These are phyloP conservation scores for Polyommatus icarus DNA, from an alignment of 2,888 invertebrate species.

Conservation along the genomic window DNA sequence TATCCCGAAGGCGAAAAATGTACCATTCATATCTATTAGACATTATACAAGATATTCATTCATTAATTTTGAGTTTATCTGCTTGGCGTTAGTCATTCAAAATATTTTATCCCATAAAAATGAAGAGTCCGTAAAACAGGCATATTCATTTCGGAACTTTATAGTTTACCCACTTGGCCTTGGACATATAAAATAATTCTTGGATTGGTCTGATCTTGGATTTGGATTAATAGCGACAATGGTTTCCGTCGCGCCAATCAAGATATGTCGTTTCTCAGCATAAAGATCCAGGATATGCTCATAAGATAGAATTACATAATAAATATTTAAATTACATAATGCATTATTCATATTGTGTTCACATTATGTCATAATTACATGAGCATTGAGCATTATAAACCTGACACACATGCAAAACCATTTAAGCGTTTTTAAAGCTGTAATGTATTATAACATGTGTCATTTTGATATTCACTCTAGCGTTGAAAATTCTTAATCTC, in stretches of 20 bases:
- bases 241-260: not conserved
- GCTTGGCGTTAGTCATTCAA: too few relatives aligned
- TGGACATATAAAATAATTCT: not conserved
- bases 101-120: too few relatives aligned
- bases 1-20: too few relatives aligned
- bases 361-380: slow-evolving; percentile 14
- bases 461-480: not conserved
- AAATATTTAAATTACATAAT: slow-evolving; percentile 24
- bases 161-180: too few relatives aligned
- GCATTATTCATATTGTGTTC: slow-evolving; percentile 12
- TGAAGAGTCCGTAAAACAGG: too few relatives aligned
- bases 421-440: not conserved
- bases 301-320: slow-evolving; percentile 15
- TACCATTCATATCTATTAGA: too few relatives aligned
- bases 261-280: not conserved
- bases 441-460: not conserved
- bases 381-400: slow-evolving; percentile 9
- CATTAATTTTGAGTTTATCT: too few relatives aligned
- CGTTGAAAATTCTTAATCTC: too few relatives aligned
- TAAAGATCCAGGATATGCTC: slow-evolving; percentile 10
- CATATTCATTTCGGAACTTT: too few relatives aligned
- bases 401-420: slow-evolving; percentile 11
- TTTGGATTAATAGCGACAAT: not conserved
- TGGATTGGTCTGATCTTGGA: not conserved
- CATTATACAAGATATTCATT: too few relatives aligned